Percentiles rank a stretch among this genome's conserved stretches.
Conservation (phyloP, 2,797 vertebrate genomes). For the Leucoraja ocellata region DNA sequence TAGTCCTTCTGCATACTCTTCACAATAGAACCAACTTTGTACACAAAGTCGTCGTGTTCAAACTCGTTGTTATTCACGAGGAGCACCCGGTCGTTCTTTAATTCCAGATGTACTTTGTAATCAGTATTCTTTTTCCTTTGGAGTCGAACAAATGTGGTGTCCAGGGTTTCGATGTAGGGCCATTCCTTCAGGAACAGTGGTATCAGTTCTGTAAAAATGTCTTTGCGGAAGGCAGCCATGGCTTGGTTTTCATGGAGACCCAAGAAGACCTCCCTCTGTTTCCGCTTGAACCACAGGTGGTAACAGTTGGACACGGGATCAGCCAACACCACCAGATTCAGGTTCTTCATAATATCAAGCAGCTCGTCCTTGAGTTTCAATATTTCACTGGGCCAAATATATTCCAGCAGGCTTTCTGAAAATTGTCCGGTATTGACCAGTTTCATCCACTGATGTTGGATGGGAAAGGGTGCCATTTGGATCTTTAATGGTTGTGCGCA, state of each 20-base stretch:
- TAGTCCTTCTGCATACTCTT: background rate
- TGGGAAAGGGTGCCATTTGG: slow-evolving; percentile 1
- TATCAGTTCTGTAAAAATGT: slow-evolving; percentile 23
- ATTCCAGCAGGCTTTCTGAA: slow-evolving; percentile 10
- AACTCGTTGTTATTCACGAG: slow-evolving; percentile 16
- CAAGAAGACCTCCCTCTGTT: slow-evolving; percentile 23
- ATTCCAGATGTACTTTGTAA: slow-evolving; percentile 4
- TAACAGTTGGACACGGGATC: slow-evolving; percentile 23
- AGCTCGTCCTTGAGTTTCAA: background rate
- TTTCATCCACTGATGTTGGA: slow-evolving; percentile 29
- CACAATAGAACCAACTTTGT: slow-evolving; percentile 20
- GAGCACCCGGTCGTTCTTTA: background rate
- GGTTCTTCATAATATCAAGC: background rate
- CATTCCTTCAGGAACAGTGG: slow-evolving; percentile 12
- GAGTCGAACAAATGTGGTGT: background rate
- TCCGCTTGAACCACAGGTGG: slow-evolving; percentile 27
- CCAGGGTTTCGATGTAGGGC: slow-evolving; percentile 19
- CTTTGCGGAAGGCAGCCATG: background rate
- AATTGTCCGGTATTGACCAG: slow-evolving; percentile 18
- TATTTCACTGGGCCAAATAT: slow-evolving; percentile 18
- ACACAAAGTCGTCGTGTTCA: slow-evolving; percentile 30
- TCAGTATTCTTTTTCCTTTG: slow-evolving; percentile 13
- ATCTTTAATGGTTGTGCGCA: background rate
- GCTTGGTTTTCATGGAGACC: slow-evolving; percentile 10
- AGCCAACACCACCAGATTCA: background rate